Base-by-base conservation (phyloP, 92 coral and sea anemone species). In the Diadumene lineata region DNA sequence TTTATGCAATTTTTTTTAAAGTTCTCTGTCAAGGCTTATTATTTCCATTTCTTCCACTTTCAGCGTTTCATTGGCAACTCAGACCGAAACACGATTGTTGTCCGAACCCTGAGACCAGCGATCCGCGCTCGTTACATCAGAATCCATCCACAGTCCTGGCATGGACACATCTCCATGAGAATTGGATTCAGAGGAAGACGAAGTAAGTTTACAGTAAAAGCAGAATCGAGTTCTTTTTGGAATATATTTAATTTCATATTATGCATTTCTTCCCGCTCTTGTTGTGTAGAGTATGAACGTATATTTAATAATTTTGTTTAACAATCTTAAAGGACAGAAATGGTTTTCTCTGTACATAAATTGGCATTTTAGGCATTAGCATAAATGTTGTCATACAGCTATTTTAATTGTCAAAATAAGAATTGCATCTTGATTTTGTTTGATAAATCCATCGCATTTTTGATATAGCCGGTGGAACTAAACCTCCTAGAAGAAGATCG, bases 61-160 rank as follows among this genome's bases (percentile, higher is more conserved):
- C 55, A 84, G 88, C 23, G 81, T 15, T 81, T 86, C 86, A 61
- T 66, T 17, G 4, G 60, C 8, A 70, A 48, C 43, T 22, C 29
- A 16, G 43, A 70, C 44, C 50, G 64, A 51, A 23, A 22, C 30
- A 70, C 63, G 26, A 28, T 70, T 29, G 38, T 31, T n/a, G 22
- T 70, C 43, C 68, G n/a, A 21, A 53, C 58, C 25, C 75, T 72
- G 1, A 72, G n/a, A 29, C 77, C 43, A 23, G 11, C 77, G 6
- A 72, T 72, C 18, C 64, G 65, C 4, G 77, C 77, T 24, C 64
- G 77, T 18, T 50, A 1, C 38, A 27, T 72, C 33, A 24, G 65
- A 27, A 72, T 72, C 1, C 26, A 31, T 18, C 77, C 77, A 28
- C 10, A 9, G 15, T 17, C 77, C 33, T 72, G 77, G 77, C 17